Evolutionary conservation across 2,888 invertebrate species (phyloP), one percentile per base, ranked within the genome.

Genomic region (Balanococcus diminutus): DNA sequence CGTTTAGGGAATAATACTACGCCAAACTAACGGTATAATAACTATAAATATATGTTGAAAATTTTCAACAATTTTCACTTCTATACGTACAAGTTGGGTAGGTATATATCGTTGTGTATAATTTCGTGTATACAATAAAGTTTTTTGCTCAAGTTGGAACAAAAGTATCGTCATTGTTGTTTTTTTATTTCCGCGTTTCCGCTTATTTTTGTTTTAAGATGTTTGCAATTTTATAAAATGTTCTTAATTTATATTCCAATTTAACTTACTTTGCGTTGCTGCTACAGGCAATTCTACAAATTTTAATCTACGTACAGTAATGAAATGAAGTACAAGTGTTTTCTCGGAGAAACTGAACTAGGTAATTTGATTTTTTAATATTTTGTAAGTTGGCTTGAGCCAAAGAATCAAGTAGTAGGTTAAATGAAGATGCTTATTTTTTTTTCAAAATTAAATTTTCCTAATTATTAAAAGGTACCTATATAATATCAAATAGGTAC

Each of bases 1-100:
- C 16, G 67, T 67, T 67, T 67, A 25, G 67, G 67, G 67, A 67
- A 67, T 67, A 67, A 67, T 67, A 67, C 16, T n/a, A n/a, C 28
- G 25, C 67, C 25, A 14, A 67, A 9, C 28, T 67, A 67, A 67
- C 16, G 67, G 6, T 6, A 9, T 28, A 25, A 67, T 67, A 25
- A 67, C 3, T 11, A 19, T 6, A 56, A 56, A 56, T 56, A 22
- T 56, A 56, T 22, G 56, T 22, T 42, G 51, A n/a, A 22, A 56
- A 56, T 56, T 6, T 56, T 56, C 11, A 22, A 11, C 22, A 56
- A 56, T 56, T 56, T 22, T 56, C 56, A 8, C 56, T 22, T 56
- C 11, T 56, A 56, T 56, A 22, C 9, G 56, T 22, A 36, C 36
- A 36, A 6, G 8, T 36, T 36, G 8, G 3, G n/a, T n/a, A n/a